Evolutionary conservation across 2,888 invertebrate genomes (phyloP).

Genomic region (Drosophila infuscata): DNA sequence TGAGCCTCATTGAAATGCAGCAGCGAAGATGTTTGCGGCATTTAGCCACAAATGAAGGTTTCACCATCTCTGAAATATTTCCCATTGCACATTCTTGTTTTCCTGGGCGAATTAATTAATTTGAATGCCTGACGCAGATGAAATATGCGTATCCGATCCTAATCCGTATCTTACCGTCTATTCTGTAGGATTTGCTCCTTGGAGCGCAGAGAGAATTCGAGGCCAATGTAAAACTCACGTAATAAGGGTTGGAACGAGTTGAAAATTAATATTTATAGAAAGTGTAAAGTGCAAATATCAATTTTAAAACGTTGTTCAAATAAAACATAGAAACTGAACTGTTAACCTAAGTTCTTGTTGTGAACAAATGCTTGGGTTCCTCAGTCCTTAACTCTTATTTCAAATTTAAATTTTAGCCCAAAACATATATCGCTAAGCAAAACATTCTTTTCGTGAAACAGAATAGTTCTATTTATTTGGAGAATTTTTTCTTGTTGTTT

Average conservation of each 20-base stretch:
- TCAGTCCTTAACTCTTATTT: neutral
- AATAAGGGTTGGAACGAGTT: too few species aligned
- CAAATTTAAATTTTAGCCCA: neutral
- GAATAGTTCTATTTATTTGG: neutral
- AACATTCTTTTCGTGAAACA: neutral
- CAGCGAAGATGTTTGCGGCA: slow-evolving; percentile 48
- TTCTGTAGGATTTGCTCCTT: slow-evolving; percentile 41
- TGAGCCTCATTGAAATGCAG: slow-evolving; percentile 9
- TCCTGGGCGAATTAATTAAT: slow-evolving; percentile 31
- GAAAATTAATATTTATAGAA: too few species aligned
- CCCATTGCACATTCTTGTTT: neutral
- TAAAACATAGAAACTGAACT: neutral
- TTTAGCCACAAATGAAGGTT: slow-evolving; percentile 62
- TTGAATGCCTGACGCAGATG: slow-evolving; percentile 54
- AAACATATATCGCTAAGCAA: neutral
- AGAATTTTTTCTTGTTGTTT: neutral
- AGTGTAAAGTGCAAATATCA: too few species aligned
- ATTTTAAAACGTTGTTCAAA: neutral
- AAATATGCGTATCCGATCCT: slow-evolving; percentile 16
- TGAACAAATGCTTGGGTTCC: neutral
- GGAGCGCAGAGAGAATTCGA: too few species aligned
- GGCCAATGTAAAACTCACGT: too few species aligned
- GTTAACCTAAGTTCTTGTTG: neutral
- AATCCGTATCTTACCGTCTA: neutral
- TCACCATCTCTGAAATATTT: slow-evolving; percentile 28